Evolutionary conservation across 2,113 vertebrate genomes (phyloP).

Genomic region (Mastomys natalensis): DNA sequence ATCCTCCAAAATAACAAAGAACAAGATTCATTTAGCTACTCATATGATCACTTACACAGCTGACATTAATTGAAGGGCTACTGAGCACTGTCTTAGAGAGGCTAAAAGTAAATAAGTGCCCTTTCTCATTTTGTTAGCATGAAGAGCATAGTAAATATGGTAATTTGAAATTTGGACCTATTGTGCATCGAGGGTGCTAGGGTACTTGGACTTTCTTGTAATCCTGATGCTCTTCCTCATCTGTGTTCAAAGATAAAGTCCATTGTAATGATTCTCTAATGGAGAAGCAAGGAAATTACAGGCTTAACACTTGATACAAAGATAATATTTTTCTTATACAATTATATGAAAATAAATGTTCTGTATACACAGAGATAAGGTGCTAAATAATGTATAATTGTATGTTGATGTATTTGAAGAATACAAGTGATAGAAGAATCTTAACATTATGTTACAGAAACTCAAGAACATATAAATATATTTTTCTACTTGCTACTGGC

Average conservation of each 20-base stretch:
- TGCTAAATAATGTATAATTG: neutral
- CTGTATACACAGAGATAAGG: neutral
- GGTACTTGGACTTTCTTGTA: neutral
- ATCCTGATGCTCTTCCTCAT: neutral
- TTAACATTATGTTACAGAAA: neutral
- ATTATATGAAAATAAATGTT: conserved; percentile 1
- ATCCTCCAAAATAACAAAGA: neutral
- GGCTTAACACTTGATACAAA: neutral
- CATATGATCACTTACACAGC: neutral
- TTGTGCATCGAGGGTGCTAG: neutral
- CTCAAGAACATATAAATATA: neutral
- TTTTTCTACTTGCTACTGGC: neutral
- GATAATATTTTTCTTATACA: conserved; percentile 22
- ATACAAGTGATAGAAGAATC: neutral
- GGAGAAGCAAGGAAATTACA: conserved; percentile 14
- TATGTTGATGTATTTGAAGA: neutral
- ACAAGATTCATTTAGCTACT: neutral
- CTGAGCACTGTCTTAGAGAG: neutral
- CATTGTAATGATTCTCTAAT: neutral
- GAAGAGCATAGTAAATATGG: neutral
- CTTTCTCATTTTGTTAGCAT: neutral
- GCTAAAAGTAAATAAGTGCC: neutral
- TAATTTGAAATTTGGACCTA: neutral
- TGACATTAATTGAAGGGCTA: neutral
- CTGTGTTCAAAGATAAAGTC: neutral